phyloP scores from a whole-genome alignment of 2,888 invertebrate species.

The Adelognathus sp. region DNA sequence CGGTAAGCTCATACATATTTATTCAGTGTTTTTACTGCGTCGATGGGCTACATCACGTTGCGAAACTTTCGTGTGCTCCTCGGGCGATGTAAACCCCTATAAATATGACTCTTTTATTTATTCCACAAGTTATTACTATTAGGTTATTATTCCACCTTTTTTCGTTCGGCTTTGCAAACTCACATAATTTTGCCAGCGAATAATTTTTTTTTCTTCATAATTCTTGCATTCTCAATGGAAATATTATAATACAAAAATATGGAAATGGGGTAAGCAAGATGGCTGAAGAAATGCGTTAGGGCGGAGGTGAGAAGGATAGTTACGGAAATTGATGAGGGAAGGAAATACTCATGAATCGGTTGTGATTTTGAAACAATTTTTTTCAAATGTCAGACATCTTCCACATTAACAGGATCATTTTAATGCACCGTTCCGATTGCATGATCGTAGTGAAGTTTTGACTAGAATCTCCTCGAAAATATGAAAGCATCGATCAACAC shows the following conservation, averaged over 20 bases:
- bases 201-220: not conserved
- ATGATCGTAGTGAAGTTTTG: not conserved
- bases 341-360: too few relatives aligned
- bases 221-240: constrained; percentile 3
- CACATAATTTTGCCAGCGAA: too few relatives aligned
- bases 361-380: too few relatives aligned
- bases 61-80: constrained; percentile 19
- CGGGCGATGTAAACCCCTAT: constrained; percentile 17
- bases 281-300: too few relatives aligned
- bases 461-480: not conserved
- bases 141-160: not conserved
- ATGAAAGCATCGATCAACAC: not conserved
- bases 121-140: constrained; percentile 46
- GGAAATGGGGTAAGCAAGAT: too few relatives aligned
- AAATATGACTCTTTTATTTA: constrained; percentile 42
- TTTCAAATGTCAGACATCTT: too few relatives aligned
- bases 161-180: constrained; percentile 7
- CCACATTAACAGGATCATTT: too few relatives aligned
- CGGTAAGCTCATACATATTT: constrained; percentile 50
- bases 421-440: too few relatives aligned
- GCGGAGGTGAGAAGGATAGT: too few relatives aligned
- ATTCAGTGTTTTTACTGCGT: constrained; percentile 16
- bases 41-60: constrained; percentile 21
- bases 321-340: too few relatives aligned
- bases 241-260: too few relatives aligned